phyloP scores from a whole-genome alignment of 2,888 invertebrate species.

The Archaeoteleia sp. region DNA sequence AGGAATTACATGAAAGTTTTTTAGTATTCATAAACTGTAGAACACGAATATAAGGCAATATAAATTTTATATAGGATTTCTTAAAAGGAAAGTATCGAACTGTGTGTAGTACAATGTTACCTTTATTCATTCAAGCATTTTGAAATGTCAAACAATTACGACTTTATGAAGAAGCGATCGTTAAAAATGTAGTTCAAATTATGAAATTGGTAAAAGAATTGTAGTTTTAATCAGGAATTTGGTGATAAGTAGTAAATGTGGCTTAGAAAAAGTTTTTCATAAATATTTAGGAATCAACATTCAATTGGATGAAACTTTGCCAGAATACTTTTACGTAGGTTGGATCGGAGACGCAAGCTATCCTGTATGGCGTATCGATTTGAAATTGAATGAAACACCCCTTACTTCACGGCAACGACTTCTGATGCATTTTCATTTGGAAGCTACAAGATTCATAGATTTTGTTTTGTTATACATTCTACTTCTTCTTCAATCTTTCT shows the following conservation, averaged over 20 bases:
- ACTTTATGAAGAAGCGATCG: constrained; percentile 26
- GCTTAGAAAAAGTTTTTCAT: constrained; percentile 30
- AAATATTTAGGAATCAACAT: constrained; percentile 40
- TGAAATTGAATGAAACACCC: constrained; percentile 60
- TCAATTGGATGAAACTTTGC: constrained; percentile 39
- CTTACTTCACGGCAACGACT: constrained; percentile 57
- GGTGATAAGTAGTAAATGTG: constrained; percentile 29
- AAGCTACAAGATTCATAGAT: constrained; percentile 55
- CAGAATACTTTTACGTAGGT: constrained; percentile 44
- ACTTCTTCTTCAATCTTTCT: constrained; percentile 53
- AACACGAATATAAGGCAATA: constrained; percentile 19
- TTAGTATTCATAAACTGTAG: constrained; percentile 30
- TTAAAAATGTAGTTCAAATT: too few species aligned
- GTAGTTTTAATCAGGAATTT: too few species aligned
- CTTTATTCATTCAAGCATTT: constrained; percentile 14
- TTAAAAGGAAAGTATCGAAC: constrained; percentile 26
- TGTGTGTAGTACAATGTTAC: constrained; percentile 11
- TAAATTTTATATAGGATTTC: constrained; percentile 20
- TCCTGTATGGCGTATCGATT: constrained; percentile 48
- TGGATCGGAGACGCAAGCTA: constrained; percentile 25
- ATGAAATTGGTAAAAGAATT: too few species aligned
- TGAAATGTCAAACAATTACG: constrained; percentile 24
- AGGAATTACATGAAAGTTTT: too few species aligned
- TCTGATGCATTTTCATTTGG: constrained; percentile 60
- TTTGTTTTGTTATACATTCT: constrained; percentile 49